Evolutionary conservation across 2,888 invertebrate genomes (phyloP), one percentile per base, ranked within the genome.

Genomic region (Steinernema carpocapsae): DNA sequence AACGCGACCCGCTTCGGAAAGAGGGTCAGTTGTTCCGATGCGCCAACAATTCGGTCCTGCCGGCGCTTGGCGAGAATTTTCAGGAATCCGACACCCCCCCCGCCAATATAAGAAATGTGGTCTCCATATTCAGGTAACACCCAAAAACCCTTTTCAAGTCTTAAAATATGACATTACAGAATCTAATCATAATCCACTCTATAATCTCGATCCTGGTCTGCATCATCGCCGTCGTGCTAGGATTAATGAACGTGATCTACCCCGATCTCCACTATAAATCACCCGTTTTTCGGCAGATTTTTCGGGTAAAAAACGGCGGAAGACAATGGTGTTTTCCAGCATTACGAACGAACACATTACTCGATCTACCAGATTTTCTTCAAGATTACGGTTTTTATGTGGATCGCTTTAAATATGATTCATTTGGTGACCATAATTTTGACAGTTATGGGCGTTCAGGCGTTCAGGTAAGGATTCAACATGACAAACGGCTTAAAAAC

Each of bases 21-120:
- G 6, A 6, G 56, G 56, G 56, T 56, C 56, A 56, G 56, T 56
- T 56, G 56, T 56, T 56, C 56, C 56, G 22, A 56, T 56, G 56
- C 56, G 56, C 22, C 56, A 56, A 26, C 56, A 56, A 26, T 56
- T 56, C 26, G 56, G 56, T 26, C 56, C 56, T 22, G 56, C 56
- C 24, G 56, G 56, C 24, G 56, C 56, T 26, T 26, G 56, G 56
- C 26, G 56, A 56, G 56, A 56, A 56, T 26, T 56, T 56, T 24
- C 56, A 56, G 26, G 56, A 56, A 56, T 56, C 56, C 24, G 56
- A 56, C 22, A n/a, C n/a, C n/a, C n/a, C n/a, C n/a, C n/a, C n/a
- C 56, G 56, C 17, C 56, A 56, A 26, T 56, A 56, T 17, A 12
- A 22, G 26, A 56, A 56, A 56, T 56, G 56, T 17, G 56, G 56